Conservation (phyloP, 2,888 invertebrate species). For the Trachelus tabidus region DNA sequence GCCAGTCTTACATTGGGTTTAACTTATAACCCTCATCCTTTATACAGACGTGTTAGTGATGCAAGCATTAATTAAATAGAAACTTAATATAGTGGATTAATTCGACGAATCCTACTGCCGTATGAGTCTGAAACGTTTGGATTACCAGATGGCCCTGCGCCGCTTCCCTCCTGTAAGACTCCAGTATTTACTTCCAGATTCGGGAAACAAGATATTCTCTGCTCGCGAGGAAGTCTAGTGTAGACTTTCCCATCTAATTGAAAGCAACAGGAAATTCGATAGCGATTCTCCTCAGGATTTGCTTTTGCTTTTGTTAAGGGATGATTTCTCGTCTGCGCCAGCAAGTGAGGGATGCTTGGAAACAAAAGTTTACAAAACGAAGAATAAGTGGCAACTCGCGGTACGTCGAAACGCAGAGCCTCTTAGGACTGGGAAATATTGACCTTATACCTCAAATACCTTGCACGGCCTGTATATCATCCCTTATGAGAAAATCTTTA, state of each 20-base stretch:
- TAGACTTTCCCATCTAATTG: not conserved
- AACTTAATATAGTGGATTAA: constrained; percentile 40
- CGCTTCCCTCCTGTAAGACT: not conserved
- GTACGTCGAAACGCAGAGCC: not conserved
- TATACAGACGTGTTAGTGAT: constrained; percentile 14
- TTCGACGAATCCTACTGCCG: constrained; percentile 1
- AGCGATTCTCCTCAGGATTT: not conserved
- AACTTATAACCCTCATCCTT: not conserved
- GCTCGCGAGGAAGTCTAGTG: not conserved
- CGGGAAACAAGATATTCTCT: not conserved
- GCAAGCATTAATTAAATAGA: constrained; percentile 38
- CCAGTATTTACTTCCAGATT: not conserved
- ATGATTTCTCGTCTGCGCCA: not conserved
- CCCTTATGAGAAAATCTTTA: not conserved
- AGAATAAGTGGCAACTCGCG: not conserved
- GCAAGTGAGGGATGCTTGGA: not conserved
- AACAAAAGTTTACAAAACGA: not conserved
- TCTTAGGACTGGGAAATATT: not conserved
- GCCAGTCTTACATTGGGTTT: not conserved
- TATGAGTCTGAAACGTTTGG: not conserved
- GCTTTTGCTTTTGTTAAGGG: not conserved
- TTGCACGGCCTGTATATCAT: not conserved
- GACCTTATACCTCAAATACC: not conserved
- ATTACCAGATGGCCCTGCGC: not conserved
- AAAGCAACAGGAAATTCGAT: not conserved